These are phyloP conservation scores for Drepanosiphum platanoidis DNA, from an alignment of 2,888 invertebrate species.

Conservation along the genomic window DNA sequence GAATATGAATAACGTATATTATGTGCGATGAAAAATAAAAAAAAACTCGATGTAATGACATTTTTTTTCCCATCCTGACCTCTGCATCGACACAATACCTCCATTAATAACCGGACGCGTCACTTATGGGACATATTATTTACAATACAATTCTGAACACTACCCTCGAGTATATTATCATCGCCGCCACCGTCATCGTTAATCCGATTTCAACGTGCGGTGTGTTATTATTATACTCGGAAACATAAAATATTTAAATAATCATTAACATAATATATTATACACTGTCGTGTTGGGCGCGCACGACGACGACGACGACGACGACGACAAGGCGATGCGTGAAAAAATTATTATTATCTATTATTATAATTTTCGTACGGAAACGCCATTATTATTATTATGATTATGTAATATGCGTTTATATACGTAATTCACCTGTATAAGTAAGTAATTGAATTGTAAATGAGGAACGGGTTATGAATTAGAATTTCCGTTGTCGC, in stretches of 20 bases:
- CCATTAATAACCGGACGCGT: conserved; percentile 46
- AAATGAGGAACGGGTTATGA: conserved; percentile 52
- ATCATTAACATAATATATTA: neutral
- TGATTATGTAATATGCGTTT: neutral
- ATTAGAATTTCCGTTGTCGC: conserved; percentile 28
- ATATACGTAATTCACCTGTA: conserved; percentile 11
- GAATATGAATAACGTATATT: conserved; percentile 40
- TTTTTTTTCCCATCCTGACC: conserved; percentile 22
- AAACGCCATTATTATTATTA: neutral
- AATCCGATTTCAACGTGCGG: neutral
- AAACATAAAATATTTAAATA: conserved; percentile 5
- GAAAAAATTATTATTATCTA: neutral
- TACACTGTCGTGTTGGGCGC: neutral
- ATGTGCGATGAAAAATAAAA: conserved; percentile 14
- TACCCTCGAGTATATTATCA: conserved; percentile 4
- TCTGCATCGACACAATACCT: conserved; percentile 37
- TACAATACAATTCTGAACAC: neutral
- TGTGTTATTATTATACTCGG: neutral
- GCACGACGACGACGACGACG: too few relatives aligned
- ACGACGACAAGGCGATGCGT: too few relatives aligned
- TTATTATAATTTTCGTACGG: neutral
- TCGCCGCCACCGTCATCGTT: neutral
- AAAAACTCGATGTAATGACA: conserved; percentile 41
- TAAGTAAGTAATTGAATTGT: conserved; percentile 58
- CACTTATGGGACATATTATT: conserved; percentile 41